Conservation (phyloP, 2,797 vertebrate genomes). For the Microctenopoma stevenorrisi region DNA sequence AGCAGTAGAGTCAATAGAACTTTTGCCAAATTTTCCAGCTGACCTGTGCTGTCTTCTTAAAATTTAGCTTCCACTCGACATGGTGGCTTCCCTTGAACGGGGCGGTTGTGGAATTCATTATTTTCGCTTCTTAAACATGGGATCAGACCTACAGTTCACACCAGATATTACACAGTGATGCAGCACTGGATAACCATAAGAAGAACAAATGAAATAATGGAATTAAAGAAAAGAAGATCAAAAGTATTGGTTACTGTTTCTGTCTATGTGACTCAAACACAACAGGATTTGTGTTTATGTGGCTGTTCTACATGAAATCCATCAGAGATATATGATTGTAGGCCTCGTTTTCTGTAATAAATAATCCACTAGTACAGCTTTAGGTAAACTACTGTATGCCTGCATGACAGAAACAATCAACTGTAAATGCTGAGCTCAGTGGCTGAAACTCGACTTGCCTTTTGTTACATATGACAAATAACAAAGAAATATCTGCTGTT, state of each 20-base stretch:
- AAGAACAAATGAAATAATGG: background rate
- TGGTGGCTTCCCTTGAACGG: background rate
- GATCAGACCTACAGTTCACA: background rate
- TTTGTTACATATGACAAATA: background rate
- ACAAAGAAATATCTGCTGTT: background rate
- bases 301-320: background rate
- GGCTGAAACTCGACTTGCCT: background rate
- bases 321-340: slow-evolving; percentile 1
- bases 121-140: slow-evolving; percentile 23
- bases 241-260: background rate
- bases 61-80: too few species aligned
- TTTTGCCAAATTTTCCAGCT: slow-evolving; percentile 15
- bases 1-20: slow-evolving; percentile 27
- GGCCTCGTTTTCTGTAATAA: background rate
- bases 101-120: slow-evolving; percentile 2
- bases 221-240: slow-evolving; percentile 4
- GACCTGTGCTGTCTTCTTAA: background rate
- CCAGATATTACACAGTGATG: background rate
- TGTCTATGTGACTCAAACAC: background rate
- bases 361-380: background rate
- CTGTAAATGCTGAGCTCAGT: too few species aligned
- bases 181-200: background rate
- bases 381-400: background rate
- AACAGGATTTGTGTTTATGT: background rate
- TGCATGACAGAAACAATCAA: background rate